A percentile compares a stretch with the other conserved stretches of the same genome.
These are phyloP conservation scores for Phyllostomus hastatus DNA, from an alignment of 2,113 vertebrate genomes.

Conservation along the genomic window DNA sequence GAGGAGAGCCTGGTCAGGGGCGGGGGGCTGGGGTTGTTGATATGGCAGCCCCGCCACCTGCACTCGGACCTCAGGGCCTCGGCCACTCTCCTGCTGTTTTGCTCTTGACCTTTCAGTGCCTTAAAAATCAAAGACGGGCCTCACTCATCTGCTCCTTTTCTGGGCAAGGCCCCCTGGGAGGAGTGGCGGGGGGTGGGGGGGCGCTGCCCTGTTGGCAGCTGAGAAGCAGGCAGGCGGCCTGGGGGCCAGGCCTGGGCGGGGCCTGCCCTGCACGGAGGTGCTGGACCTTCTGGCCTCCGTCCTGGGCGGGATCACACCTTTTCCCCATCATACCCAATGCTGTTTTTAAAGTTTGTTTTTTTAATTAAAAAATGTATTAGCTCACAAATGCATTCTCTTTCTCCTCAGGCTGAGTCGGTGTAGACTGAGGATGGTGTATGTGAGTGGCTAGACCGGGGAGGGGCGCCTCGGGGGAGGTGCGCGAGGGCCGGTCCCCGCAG, in stretches of 20 bases:
- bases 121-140: conserved; percentile 2
- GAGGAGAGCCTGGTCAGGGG: background rate
- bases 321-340: background rate
- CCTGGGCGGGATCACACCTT: too few relatives aligned
- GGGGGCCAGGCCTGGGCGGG: too few relatives aligned
- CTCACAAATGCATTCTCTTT: background rate
- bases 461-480: too few relatives aligned
- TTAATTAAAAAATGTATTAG: background rate
- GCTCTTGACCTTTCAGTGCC: background rate
- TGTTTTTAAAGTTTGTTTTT: background rate
- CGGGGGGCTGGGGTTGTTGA: background rate
- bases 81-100: background rate
- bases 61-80: background rate
- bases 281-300: too few relatives aligned
- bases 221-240: too few relatives aligned
- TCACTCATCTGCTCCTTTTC: background rate
- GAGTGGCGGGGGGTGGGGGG: background rate
- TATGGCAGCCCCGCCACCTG: background rate
- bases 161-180: background rate
- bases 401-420: background rate
- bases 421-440: too few relatives aligned
- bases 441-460: too few relatives aligned
- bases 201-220: too few relatives aligned
- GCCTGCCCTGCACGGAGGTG: too few relatives aligned
- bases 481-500: too few relatives aligned